Base-by-base conservation (phyloP, 1,140 invertebrate species). In the Archivesica marissinica region DNA sequence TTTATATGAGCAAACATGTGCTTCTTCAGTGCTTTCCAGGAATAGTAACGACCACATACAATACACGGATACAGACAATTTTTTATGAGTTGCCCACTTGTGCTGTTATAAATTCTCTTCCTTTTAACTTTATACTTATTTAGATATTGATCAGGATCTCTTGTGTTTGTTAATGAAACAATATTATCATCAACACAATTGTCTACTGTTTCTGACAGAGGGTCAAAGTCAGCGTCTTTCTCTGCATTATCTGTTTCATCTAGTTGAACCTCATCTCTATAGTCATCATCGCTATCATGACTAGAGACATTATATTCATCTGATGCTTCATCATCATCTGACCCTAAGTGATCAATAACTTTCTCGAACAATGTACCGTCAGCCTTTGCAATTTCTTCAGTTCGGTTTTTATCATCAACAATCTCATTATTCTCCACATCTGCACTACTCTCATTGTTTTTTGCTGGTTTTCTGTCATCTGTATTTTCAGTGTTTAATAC, bases 51-150 rank as follows among this genome's bases (percentile, higher is more conserved):
- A 9, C 80, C 70, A 44, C 80, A 83, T 0, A 83, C 44, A 52
- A 33, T 15, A 64, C 80, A 83, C 20, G 80, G 56, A 59, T 79
- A 79, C 41, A 79, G 23, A 28, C 56, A 44, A 59, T 76, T 79
- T 23, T 79, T 79, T 20, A 39, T n/a, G 28, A 17, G 30, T 30
- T 44, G 39, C 0, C 38, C 59, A 41, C 33, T 44, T 17, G 23
- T 47, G 4, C 35, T 79, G 11, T 35, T 50, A 20, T 30, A 30
- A 39, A 64, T 64, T 41, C 39, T 81, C 35, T 15, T 35, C 50
- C 39, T 64, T 30, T 64, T 38, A 6, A 54, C 50, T 35, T 61
- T 70, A 44, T 30, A 38, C 15, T 72, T 68, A 9, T 50, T 80
- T 0, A 68, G 25, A n/a, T 66, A 56, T 2, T 38, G 23, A 2